Percentiles rank a stretch among this genome's conserved stretches.
These are phyloP conservation scores for Misgurnus mizolepis DNA, from an alignment of 2,113 vertebrate species.

Conservation along the genomic window DNA sequence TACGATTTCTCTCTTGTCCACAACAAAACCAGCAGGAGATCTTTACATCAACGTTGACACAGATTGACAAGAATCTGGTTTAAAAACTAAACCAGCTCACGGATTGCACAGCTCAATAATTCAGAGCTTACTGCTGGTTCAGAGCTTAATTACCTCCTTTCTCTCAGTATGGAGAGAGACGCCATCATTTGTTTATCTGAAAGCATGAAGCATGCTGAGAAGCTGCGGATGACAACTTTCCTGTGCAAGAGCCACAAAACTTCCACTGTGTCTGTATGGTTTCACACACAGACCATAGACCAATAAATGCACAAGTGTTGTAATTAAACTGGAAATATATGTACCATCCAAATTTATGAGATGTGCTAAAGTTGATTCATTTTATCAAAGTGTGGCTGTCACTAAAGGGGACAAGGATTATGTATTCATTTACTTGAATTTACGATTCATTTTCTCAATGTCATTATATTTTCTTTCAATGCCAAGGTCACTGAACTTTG, in stretches of 20 bases:
- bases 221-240: not conserved
- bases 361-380: not conserved
- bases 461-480: not conserved
- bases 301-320: not conserved
- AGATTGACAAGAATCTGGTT: not conserved
- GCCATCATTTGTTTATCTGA: conserved; percentile 32
- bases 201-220: no score
- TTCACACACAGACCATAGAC: not conserved
- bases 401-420: not conserved
- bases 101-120: conserved; percentile 38
- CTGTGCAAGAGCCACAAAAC: not conserved
- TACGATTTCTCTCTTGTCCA: not conserved
- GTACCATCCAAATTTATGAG: not conserved
- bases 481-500: conserved; percentile 24
- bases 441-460: not conserved
- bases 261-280: not conserved
- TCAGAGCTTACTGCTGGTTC: conserved; percentile 24
- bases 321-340: not conserved
- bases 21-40: conserved; percentile 5
- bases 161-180: conserved; percentile 8
- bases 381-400: not conserved
- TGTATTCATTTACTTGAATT: not conserved
- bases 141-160: conserved; percentile 42
- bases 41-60: not conserved
- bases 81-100: not conserved